A percentile compares a stretch with the other conserved stretches of the same genome.
Evolutionary conservation across 2,113 vertebrate species (phyloP).

Genomic region (Burhinus bistriatus): DNA sequence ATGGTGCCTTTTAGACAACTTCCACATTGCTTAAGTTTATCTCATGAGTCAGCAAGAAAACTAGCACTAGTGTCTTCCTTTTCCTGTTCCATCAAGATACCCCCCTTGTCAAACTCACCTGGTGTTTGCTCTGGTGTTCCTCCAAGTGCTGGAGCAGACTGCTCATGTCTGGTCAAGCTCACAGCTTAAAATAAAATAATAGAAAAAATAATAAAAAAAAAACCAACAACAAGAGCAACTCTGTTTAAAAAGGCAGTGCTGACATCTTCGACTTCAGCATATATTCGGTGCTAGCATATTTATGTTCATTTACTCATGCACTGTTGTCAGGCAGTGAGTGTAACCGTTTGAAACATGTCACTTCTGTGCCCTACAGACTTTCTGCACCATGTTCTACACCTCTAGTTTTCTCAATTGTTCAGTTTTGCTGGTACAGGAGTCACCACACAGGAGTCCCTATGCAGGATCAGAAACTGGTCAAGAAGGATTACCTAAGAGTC

Average conservation of each 20-base stretch:
- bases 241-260: constrained; percentile 69
- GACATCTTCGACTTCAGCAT: constrained; percentile 44
- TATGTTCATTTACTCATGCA: background rate
- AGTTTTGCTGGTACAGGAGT: background rate
- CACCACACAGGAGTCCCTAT: background rate
- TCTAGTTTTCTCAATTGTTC: background rate
- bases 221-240: constrained; percentile 70
- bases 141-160: constrained; percentile 94
- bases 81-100: constrained; percentile 22
- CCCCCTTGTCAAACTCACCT: constrained; percentile 70
- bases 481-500: background rate
- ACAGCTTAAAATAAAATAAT: constrained; percentile 78
- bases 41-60: background rate
- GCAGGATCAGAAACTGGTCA: background rate
- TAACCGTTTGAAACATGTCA: background rate
- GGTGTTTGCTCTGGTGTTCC: constrained; percentile 79
- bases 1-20: background rate
- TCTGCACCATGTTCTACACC: background rate
- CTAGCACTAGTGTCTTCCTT: background rate
- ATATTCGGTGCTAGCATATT: constrained; percentile 28
- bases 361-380: background rate
- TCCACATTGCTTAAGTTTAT: background rate
- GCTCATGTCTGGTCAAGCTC: constrained; percentile 95
- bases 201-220: background rate
- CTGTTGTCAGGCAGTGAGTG: background rate